Evolutionary conservation across 2,113 vertebrate genomes (phyloP), one percentile per base, ranked within the genome.

Genomic region (Forbesichthys papilliferus): DNA sequence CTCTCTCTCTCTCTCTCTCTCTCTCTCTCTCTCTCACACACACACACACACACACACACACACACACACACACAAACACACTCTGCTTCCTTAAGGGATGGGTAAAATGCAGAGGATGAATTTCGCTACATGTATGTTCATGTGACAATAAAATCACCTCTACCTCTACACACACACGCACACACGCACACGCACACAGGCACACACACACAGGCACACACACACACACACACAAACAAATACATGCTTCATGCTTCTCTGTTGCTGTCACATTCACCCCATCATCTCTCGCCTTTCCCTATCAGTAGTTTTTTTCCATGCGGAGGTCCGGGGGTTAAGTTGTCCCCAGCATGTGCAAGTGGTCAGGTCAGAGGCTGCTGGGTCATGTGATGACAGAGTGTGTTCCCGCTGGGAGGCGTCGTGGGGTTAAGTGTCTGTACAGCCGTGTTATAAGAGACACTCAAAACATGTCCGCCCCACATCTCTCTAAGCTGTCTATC

Each of bases 391-490:
- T 88, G 87, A 89, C 86, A 86, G 84, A 86, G 85, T 88, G 85
- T 87, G 80, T 84, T 80, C 84, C 81, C 1, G 13, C 77, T 60
- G 70, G 64, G 63, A 67, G 64, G 74, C 74, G 83, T 77, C 93
- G 94, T 88, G 89, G 91, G 84, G 91, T 92, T 92, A 91, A 92
- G 90, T 91, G 88, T 92, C 85, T 91, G 91, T 94, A 77, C 77
- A 79, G 74, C 68, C 68, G 58, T 70, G 74, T 65, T 13, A 60
- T 73, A 20, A 27, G n/a, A 71, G 78, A 68, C 33, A 49, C 48
- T 63, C 34, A 2, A 8, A 74, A 76, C 34, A 64, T 46, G 69
- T 83, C 65, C 73, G 52, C 49, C 84, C 86, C 70, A 79, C 69
- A 70, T 63, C 57, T 42, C 36, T 42, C 36, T 42, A 42, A 42